These are phyloP conservation scores for Pholis gunnellus DNA, from an alignment of 2,113 vertebrate genomes.

Conservation along the genomic window DNA sequence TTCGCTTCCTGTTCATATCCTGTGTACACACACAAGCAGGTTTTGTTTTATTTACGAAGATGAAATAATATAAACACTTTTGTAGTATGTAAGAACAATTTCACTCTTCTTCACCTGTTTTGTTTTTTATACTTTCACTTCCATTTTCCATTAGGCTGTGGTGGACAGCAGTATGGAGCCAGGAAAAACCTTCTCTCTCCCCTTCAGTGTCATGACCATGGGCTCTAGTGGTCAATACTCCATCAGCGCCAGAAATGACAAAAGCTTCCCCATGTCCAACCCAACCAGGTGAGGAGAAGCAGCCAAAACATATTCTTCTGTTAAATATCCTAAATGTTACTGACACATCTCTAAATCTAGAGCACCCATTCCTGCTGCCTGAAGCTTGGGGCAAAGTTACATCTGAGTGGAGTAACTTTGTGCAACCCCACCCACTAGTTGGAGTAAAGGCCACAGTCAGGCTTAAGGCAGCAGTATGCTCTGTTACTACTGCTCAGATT, in stretches of 20 bases:
- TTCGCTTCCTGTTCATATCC: background rate
- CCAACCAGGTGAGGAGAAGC: constrained; percentile 45
- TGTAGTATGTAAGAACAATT: background rate
- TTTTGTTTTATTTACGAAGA: background rate
- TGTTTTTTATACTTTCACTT: background rate
- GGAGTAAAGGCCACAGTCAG: background rate
- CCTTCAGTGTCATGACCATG: constrained; percentile 73
- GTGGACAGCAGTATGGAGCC: constrained; percentile 73
- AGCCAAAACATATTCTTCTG: background rate
- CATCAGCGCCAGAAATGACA: constrained; percentile 74
- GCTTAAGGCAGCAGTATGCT: background rate
- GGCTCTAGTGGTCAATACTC: constrained; percentile 59
- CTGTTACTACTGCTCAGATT: background rate
- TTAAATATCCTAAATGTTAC: background rate
- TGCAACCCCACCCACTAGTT: background rate
- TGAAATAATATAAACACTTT: background rate
- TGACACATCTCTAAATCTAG: background rate
- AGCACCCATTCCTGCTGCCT: background rate
- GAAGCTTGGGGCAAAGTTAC: background rate
- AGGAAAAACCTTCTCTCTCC: constrained; percentile 60
- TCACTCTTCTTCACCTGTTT: background rate
- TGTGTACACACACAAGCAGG: background rate
- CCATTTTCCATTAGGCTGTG: constrained; percentile 57
- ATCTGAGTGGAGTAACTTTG: background rate
- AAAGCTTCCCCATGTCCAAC: constrained; percentile 52